These are phyloP conservation scores for Coecobrya sp. DNA, from an alignment of 2,888 invertebrate genomes.

Conservation along the genomic window DNA sequence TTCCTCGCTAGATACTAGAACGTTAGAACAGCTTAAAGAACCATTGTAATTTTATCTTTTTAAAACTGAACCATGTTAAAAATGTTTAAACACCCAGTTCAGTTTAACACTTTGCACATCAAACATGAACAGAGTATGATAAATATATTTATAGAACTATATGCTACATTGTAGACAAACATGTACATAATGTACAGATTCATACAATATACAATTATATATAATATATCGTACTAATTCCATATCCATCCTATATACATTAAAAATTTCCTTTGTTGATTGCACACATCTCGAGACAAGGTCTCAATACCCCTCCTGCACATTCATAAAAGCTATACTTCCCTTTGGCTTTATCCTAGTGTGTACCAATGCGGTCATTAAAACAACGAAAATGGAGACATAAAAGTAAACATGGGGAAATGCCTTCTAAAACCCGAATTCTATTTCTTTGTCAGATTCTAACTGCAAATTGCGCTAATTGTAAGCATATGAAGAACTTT, in stretches of 20 bases:
- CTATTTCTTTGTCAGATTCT: not conserved
- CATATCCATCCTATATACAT: slow-evolving; percentile 41
- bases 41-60: slow-evolving; percentile 1
- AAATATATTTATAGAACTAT: not conserved
- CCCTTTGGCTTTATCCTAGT: not conserved
- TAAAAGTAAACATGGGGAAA: not conserved
- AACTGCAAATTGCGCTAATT: not conserved
- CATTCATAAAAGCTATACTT: not conserved
- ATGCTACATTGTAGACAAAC: not conserved
- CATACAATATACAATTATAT: not conserved
- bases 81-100: slow-evolving; percentile 18
- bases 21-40: slow-evolving; percentile 46
- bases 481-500: not conserved
- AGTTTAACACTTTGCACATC: slow-evolving; percentile 15
- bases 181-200: slow-evolving; percentile 1
- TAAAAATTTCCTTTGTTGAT: slow-evolving; percentile 64
- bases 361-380: not conserved
- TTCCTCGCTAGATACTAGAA: not conserved
- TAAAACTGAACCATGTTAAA: slow-evolving; percentile 28
- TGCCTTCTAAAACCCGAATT: not conserved
- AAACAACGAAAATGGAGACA: slow-evolving; percentile 7
- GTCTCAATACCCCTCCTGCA: not conserved
- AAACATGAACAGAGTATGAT: slow-evolving; percentile 14
- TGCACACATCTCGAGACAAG: slow-evolving; percentile 19
- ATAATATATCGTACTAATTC: slow-evolving; percentile 1